A percentile compares a stretch with the other conserved stretches of the same genome.
phyloP scores from a whole-genome alignment of 2,113 vertebrate genomes.

The Semnornis frantzii region DNA sequence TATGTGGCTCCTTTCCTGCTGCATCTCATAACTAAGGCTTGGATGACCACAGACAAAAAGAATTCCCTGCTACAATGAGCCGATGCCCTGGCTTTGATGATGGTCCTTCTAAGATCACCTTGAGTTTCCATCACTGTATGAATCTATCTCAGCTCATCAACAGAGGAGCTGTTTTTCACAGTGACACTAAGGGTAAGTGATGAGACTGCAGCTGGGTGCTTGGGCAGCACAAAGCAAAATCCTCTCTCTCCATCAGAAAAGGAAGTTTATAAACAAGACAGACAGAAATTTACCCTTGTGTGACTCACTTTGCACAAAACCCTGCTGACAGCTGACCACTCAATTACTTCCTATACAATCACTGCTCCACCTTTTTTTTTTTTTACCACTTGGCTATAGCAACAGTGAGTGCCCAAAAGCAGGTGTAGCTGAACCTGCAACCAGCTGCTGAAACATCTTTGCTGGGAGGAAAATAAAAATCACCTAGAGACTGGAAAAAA shows the following conservation, averaged over 20 bases:
- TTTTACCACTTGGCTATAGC: not conserved
- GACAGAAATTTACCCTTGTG: not conserved
- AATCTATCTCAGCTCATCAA: not conserved
- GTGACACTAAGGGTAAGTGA: not conserved
- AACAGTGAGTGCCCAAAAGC: not conserved
- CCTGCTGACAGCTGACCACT: not conserved
- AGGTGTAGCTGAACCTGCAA: not conserved
- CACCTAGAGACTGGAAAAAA: not conserved
- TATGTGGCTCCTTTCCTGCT: not conserved
- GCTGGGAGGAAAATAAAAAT: not conserved
- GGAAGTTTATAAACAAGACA: not conserved
- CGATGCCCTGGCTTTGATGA: not conserved
- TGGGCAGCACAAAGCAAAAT: not conserved
- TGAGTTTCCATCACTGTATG: not conserved
- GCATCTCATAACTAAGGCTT: not conserved
- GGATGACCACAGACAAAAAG: not conserved
- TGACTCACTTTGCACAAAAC: not conserved
- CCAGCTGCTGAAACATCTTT: not conserved
- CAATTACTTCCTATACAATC: not conserved
- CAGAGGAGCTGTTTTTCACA: not conserved
- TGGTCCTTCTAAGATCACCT: not conserved
- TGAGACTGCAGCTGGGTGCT: not conserved
- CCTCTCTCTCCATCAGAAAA: not conserved
- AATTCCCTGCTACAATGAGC: not conserved
- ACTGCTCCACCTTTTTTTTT: not conserved